Evolutionary conservation across 2,888 invertebrate genomes (phyloP), one percentile per base, ranked within the genome.

Genomic region (Heliconius erato): DNA sequence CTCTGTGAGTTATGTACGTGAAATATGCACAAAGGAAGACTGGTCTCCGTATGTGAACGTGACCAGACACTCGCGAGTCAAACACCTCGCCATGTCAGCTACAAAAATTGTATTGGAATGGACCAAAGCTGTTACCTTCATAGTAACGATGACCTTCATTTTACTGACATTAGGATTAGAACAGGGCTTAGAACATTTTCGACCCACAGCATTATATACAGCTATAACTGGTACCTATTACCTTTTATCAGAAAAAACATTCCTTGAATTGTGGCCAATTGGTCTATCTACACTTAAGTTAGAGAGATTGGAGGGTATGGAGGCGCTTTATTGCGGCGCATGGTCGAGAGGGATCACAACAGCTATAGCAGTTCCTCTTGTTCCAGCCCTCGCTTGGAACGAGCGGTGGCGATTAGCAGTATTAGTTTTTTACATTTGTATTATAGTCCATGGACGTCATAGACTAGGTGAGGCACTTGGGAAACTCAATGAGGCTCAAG

Each of bases 81-180:
- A 97, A 87, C 98, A 98, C 91, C 96, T 98, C 80, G 98, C 98
- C 54, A 97, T 98, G 97, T 97, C 98, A 6, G 97, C 98, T 1
- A 98, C 98, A 0, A 98, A 98, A 91, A 97, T 98, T 82, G 98
- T 98, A 14, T 94, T 98, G 79, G 98, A 98, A 91, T 98, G 98
- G 97, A 98, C 98, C 26, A 98, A 98, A 92, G 98, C 98, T 0
- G 97, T 98, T 76, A 98, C 98, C 0, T 98, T 98, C 88, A 96
- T 98, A 54, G 97, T 98, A 59, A 98, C 98, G 0, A 96, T 98
- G 67, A 98, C 97, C 0, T 98, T 98, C 89, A 97, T 98, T 92
- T 95, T 98, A 19, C 94, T 98, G 5, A 97, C 98, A 0, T 97
- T 98, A 76, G 98, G 98, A 3, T 91, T 98, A 82, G 98, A 98